phyloP scores from a whole-genome alignment of 2,797 vertebrate genomes.

The Tympanoctomys barrerae region DNA sequence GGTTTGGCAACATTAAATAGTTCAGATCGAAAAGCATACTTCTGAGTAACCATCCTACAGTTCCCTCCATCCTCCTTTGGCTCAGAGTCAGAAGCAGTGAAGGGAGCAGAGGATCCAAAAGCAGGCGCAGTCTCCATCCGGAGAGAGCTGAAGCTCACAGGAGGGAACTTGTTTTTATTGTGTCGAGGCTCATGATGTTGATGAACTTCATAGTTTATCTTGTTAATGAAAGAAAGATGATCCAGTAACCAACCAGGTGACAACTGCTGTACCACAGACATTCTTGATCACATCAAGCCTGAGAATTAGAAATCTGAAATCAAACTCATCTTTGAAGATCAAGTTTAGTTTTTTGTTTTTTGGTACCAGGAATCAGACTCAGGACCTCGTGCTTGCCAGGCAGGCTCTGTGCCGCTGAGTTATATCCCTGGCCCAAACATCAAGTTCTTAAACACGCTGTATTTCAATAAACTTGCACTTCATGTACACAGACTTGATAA shows the following conservation, averaged over 20 bases:
- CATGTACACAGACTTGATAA: background rate
- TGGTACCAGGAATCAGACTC: too few relatives aligned
- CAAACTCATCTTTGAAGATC: rapidly evolving
- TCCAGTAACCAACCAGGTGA: slow-evolving; percentile 92
- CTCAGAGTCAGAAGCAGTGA: background rate
- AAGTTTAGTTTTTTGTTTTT: background rate
- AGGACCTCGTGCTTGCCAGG: too few relatives aligned
- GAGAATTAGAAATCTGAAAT: background rate
- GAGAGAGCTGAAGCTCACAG: background rate
- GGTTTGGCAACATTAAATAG: slow-evolving; percentile 90
- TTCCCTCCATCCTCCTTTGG: background rate
- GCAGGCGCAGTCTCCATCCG: background rate
- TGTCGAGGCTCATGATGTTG: slow-evolving; percentile 47
- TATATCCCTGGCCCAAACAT: background rate
- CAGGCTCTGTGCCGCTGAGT: too few relatives aligned
- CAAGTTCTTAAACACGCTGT: slow-evolving; percentile 51
- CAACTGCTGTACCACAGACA: slow-evolving; percentile 90
- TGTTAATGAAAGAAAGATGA: slow-evolving; percentile 90
- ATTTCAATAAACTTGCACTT: slow-evolving; percentile 51
- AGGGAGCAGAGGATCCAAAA: background rate
- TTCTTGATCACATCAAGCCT: slow-evolving; percentile 69
- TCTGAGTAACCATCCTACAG: slow-evolving; percentile 46
- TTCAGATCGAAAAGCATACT: slow-evolving; percentile 89
- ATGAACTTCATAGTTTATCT: slow-evolving; percentile 85
- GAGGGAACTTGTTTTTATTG: background rate